phyloP scores from a whole-genome alignment of 2,888 invertebrate genomes.

The Scaeva pyrastri region DNA sequence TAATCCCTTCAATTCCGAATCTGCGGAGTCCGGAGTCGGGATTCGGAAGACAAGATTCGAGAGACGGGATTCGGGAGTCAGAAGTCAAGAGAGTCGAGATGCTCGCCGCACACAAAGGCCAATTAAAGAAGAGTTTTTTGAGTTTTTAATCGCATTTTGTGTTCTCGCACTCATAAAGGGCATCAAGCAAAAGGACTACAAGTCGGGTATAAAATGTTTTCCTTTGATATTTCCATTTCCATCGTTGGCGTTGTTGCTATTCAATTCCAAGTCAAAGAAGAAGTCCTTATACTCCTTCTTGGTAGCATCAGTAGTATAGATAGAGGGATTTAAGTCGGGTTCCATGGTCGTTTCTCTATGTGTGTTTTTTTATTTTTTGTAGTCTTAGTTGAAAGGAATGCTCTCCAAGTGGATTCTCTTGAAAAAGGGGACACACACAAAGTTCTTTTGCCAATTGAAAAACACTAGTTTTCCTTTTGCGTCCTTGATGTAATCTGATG shows the following conservation, averaged over 20 bases:
- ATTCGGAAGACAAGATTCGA: too few relatives aligned
- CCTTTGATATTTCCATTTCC: constrained; percentile 52
- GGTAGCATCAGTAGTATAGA: not conserved
- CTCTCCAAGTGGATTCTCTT: constrained; percentile 47
- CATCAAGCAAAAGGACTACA: constrained; percentile 25
- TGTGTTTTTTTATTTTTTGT: too few relatives aligned
- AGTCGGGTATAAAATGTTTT: not conserved
- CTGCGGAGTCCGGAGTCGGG: too few relatives aligned
- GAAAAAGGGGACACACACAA: constrained; percentile 38
- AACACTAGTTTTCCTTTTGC: constrained; percentile 26
- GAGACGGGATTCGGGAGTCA: too few relatives aligned
- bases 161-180: constrained; percentile 41
- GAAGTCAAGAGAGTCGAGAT: not conserved
- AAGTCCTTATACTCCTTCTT: too few relatives aligned
- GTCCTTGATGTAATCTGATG: not conserved
- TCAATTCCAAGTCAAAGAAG: not conserved
- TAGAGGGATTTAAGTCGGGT: constrained; percentile 57
- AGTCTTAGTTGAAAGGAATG: constrained; percentile 47
- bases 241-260: too few relatives aligned
- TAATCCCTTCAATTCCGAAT: too few relatives aligned
- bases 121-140: constrained; percentile 57
- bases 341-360: constrained; percentile 14
- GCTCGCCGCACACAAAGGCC: constrained; percentile 46
- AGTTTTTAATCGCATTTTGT: constrained; percentile 70
- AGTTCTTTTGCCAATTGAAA: constrained; percentile 59